Base-by-base conservation (phyloP, 1,140 invertebrate species). In the Linepithema humile region DNA sequence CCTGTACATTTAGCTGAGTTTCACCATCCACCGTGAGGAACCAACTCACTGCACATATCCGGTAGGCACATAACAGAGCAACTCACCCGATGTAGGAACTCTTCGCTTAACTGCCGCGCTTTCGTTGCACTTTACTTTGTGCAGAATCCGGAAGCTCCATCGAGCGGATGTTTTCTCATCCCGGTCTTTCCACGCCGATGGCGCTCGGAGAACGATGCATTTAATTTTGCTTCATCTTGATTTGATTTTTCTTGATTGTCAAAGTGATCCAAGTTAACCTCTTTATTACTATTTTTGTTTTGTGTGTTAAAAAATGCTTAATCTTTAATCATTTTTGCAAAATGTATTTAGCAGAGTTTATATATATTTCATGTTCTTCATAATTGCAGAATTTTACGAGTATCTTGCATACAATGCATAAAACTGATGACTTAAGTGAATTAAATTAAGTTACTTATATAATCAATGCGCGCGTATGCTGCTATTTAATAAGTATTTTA, bases 71-170 rank as follows among this genome's bases (percentile, higher is more conserved):
- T 84, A 40, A 88, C 86, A 88, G 65, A 84, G 40, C 82, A 78
- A 87, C 67, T 80, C 85, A 64, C 74, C 35, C 48, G 75, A 73
- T 53, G 83, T 69, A 87, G 74, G 60, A 80, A 88, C 73, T 88
- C n/a, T 87, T 86, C 75, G 86, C 85, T 88, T 87, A 88, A 82
- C 73, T 84, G 50, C 83, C 85, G 85, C 80, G 82, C 86, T 87
- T 86, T 73, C 67, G 85, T 84, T 80, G 86, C 86, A 87, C 82
- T 87, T 48, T 3, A 80, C 48, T 80, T 69, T 80, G 64, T 69
- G 48, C 64, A 69, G 23, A 55, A 23, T 69, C 35, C 23, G 75
- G 48, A 35, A 17, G 17, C 10, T 80, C 64, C 7, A 80, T 80
- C 48, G 48, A 80, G 64, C 75, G 75, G 75, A 69, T 87, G 69